These are phyloP conservation scores for Phyllopteryx taeniolatus DNA, from an alignment of 2,113 vertebrate genomes.

Conservation along the genomic window DNA sequence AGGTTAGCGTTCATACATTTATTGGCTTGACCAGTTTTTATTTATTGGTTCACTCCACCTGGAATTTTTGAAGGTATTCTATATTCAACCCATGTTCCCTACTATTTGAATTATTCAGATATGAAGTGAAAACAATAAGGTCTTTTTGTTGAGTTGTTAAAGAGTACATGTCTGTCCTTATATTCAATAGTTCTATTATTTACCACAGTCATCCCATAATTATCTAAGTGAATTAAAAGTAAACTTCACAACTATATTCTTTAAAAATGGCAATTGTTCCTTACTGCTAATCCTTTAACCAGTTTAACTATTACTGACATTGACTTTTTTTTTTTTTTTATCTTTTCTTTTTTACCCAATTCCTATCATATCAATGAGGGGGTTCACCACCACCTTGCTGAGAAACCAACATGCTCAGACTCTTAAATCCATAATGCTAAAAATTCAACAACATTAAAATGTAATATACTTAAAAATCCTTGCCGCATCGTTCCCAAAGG, in stretches of 20 bases:
- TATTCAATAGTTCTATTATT: no score
- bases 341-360: neutral
- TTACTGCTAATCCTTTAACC: neutral
- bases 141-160: no score
- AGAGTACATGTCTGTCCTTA: no score
- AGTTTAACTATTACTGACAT: neutral
- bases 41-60: no score
- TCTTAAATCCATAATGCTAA: neutral
- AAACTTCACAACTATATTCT: neutral
- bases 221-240: neutral
- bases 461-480: constrained; percentile 2
- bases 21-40: no score
- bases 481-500: constrained; percentile 1
- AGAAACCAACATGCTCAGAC: constrained; percentile 1
- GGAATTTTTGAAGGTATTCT: no score
- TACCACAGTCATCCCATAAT: neutral
- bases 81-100: no score
- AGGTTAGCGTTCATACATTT: no score
- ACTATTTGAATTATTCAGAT: no score
- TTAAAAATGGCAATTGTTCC: neutral
- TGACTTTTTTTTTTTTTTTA: constrained; percentile 12
- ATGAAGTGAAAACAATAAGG: no score
- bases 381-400: neutral
- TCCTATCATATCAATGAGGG: neutral
- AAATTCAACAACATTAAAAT: constrained; percentile 17